Evolutionary conservation across 1,140 invertebrate species (phyloP), one percentile per base, ranked within the genome.

Genomic region (Diuraphis noxia): DNA sequence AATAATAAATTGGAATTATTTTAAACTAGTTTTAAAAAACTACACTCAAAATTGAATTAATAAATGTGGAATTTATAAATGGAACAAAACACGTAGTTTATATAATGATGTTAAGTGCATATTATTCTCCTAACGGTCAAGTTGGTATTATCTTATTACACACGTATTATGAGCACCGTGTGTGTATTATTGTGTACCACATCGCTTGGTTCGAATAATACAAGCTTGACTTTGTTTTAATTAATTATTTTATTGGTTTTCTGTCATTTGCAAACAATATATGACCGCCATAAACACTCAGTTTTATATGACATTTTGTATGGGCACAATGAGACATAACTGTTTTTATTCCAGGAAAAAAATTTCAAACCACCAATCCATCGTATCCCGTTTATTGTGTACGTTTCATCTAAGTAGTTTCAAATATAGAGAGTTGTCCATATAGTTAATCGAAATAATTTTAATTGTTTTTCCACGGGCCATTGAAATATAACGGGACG

Each of bases 211-310:
- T 38, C 25, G 23, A 41, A 30, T 17, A 2, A n/a, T 17, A 41
- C 0, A 30, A 41, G 30, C 40, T 82, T 30, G 17, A 41, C 40
- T 82, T 82, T 5, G 25, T 38, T 82, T 82, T 82, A 82, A 82
- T 82, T 41, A 82, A 82, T 40, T 82, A 41, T n/a, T 82, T 82
- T 40, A 82, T 30, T 30, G 81, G 38, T 41, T 82, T 82, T 41
- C 81, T 82, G 81, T 82, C 81, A 41, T 25, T 40, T 82, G 40
- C 81, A 82, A 82, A 82, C 81, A 25, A 23, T 25, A 41, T 41
- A 17, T 1, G 81, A 82, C 9, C 38, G 23, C 10, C 4, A 23
- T 17, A 30, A 82, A 40, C 81, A 82, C 10, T 82, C 81, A 13
- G 23, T 34, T 30, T 82, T 25, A 82, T 19, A n/a, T n/a, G 23